Conservation (phyloP, 2,888 invertebrate genomes). For the Hypomecis punctinalis region DNA sequence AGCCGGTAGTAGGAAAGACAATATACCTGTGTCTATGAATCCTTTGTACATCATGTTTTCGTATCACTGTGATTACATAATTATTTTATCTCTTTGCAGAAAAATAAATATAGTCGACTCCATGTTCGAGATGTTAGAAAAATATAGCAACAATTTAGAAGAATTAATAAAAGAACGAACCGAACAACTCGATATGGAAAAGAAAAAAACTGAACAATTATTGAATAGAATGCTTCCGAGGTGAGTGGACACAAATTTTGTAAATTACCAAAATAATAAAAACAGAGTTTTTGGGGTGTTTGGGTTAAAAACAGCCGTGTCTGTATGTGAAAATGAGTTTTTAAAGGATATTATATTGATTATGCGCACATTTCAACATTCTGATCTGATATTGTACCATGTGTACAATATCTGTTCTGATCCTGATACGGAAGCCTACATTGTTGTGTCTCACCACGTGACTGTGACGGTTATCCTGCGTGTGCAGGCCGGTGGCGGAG, state of each 20-base stretch:
- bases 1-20: no score
- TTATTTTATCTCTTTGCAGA: conserved; percentile 72
- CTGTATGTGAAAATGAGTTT: no score
- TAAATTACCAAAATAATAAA: no score
- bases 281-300: neutral
- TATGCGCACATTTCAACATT: no score
- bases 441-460: neutral
- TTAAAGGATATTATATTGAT: no score
- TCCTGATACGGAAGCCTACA: no score
- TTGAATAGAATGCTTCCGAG: conserved; percentile 95
- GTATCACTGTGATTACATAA: no score
- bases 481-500: conserved; percentile 93
- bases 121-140: conserved; percentile 98
- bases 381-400: no score
- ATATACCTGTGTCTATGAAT: no score
- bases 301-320: neutral
- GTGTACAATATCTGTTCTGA: no score
- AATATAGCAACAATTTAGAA: conserved; percentile 97
- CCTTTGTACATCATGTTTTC: no score
- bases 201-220: conserved; percentile 97
- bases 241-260: conserved; percentile 70
- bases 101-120: conserved; percentile 98
- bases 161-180: conserved; percentile 96
- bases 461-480: neutral
- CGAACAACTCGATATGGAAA: conserved; percentile 96